A percentile compares a stretch with the other conserved stretches of the same genome.
Evolutionary conservation across 1,140 invertebrate genomes (phyloP).

Genomic region (Leptopilina clavipes): DNA sequence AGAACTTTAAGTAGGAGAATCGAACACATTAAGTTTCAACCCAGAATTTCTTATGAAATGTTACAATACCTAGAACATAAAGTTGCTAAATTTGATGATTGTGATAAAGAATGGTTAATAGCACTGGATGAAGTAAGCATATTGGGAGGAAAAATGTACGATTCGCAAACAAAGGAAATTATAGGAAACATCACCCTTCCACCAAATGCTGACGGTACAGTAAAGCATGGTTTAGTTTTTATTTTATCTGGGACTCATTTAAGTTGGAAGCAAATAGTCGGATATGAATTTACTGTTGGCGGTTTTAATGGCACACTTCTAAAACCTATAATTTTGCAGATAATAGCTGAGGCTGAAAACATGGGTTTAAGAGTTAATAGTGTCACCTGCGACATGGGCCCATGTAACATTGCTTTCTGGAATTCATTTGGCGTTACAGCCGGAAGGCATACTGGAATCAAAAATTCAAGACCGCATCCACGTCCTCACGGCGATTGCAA

Average conservation of each 20-base stretch:
- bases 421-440: slow-evolving; percentile 32
- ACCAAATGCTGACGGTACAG: neutral
- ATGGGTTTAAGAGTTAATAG: slow-evolving; percentile 20
- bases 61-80: slow-evolving; percentile 42
- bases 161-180: neutral
- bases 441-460: neutral
- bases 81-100: slow-evolving; percentile 33
- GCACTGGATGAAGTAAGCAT: slow-evolving; percentile 43
- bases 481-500: neutral
- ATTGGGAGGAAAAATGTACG: neutral
- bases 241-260: slow-evolving; percentile 38
- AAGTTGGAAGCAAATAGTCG: slow-evolving; percentile 48
- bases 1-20: slow-evolving; percentile 28
- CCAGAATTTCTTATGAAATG: slow-evolving; percentile 40
- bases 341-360: slow-evolving; percentile 17
- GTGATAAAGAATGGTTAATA: slow-evolving; percentile 38
- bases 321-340: slow-evolving; percentile 13
- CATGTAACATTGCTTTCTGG: slow-evolving; percentile 23
- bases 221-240: slow-evolving; percentile 44
- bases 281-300: slow-evolving; percentile 42
- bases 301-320: slow-evolving; percentile 31
- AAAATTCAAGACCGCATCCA: slow-evolving; percentile 40
- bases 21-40: slow-evolving; percentile 41
- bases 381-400: slow-evolving; percentile 38
- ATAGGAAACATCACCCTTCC: neutral